Percentiles rank a stretch among this genome's conserved stretches.
phyloP scores from a whole-genome alignment of 2,888 invertebrate genomes.

The Caradrina clavipalpis region DNA sequence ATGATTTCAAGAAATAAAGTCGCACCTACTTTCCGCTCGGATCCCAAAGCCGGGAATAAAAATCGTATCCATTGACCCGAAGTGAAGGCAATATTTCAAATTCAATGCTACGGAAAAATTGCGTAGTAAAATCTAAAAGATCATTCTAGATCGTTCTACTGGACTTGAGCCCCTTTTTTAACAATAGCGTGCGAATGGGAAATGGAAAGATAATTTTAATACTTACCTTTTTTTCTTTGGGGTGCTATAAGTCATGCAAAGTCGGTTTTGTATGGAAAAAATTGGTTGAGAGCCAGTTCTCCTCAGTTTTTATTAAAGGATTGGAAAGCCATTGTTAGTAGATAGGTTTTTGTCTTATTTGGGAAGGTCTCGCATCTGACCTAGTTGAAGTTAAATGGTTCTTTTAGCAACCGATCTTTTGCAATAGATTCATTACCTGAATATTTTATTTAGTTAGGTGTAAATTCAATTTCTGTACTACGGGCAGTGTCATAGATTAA shows the following conservation, averaged over 20 bases:
- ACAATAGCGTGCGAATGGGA: conserved; percentile 44
- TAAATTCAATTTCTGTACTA: background rate
- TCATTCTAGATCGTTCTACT: conserved; percentile 37
- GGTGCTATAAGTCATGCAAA: conserved; percentile 28
- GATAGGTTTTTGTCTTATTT: background rate
- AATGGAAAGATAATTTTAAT: conserved; percentile 55
- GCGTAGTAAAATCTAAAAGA: conserved; percentile 41
- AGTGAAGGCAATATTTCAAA: conserved; percentile 59
- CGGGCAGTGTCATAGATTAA: too few relatives aligned
- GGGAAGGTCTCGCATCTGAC: background rate
- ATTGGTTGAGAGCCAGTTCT: conserved; percentile 39
- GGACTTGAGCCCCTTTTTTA: conserved; percentile 38
- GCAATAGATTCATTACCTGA: background rate
- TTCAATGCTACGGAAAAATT: conserved; percentile 60
- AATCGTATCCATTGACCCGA: conserved; percentile 36
- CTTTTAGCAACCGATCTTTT: background rate
- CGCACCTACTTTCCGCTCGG: background rate
- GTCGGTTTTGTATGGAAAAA: conserved; percentile 27
- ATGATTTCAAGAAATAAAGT: background rate
- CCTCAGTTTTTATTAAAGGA: conserved; percentile 18
- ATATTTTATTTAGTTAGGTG: background rate
- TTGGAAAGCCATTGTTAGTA: conserved; percentile 12
- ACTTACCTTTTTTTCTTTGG: conserved; percentile 32
- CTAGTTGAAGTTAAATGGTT: background rate
- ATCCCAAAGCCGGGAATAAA: conserved; percentile 17